Percentiles rank a stretch among this genome's conserved stretches.
phyloP scores from a whole-genome alignment of 1,140 invertebrate genomes.

The Aphis gossypii region DNA sequence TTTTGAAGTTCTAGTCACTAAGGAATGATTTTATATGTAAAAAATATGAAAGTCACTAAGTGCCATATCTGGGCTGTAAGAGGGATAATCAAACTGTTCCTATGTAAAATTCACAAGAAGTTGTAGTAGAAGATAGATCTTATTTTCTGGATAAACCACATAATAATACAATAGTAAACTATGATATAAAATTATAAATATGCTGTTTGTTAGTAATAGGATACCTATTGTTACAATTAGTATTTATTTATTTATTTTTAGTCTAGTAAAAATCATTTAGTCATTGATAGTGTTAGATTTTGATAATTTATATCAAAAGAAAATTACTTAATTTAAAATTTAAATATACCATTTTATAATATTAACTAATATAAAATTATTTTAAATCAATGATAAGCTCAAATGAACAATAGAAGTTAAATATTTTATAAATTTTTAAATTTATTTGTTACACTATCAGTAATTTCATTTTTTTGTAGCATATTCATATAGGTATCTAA shows the following conservation, averaged over 20 bases:
- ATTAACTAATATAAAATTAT: background rate
- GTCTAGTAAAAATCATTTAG: background rate
- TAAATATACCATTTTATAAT: background rate
- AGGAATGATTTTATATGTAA: too few relatives aligned
- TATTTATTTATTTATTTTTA: background rate
- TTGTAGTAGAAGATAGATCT: too few relatives aligned
- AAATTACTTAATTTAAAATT: background rate
- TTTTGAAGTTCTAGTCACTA: too few relatives aligned
- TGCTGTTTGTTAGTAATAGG: too few relatives aligned
- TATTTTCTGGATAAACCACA: too few relatives aligned
- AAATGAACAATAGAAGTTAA: background rate
- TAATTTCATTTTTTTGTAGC: slow-evolving; percentile 59
- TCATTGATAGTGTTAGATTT: background rate
- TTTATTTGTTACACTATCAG: slow-evolving; percentile 58
- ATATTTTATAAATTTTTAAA: slow-evolving; percentile 56
- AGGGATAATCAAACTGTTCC: too few relatives aligned
- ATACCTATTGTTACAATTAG: background rate
- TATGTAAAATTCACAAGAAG: too few relatives aligned
- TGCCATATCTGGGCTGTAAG: too few relatives aligned
- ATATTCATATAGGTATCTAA: slow-evolving; percentile 60
- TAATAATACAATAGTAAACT: too few relatives aligned
- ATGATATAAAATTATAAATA: background rate
- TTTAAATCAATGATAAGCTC: background rate
- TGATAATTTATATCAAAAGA: background rate
- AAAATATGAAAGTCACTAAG: too few relatives aligned